phyloP scores from a whole-genome alignment of 2,113 vertebrate species.

The Laticauda colubrina region DNA sequence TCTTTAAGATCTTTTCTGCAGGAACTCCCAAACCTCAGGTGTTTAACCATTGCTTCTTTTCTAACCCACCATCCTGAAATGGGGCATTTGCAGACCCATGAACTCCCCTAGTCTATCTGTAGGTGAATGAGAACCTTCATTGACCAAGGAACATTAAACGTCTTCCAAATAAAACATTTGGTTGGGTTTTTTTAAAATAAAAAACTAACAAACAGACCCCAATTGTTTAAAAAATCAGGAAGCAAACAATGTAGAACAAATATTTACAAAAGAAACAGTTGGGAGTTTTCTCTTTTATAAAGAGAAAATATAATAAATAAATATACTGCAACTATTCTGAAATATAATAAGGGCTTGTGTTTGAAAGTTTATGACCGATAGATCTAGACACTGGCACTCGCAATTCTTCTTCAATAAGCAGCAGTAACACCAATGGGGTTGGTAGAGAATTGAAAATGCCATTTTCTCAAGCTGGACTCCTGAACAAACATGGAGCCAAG shows the following conservation, averaged over 20 bases:
- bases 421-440: not conserved
- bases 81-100: not conserved
- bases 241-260: not conserved
- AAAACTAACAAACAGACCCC: not conserved
- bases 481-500: not conserved
- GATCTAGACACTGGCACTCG: not conserved
- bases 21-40: not conserved
- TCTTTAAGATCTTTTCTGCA: not conserved
- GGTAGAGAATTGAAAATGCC: not conserved
- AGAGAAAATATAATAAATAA: conserved; percentile 22
- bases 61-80: not conserved
- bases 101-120: not conserved
- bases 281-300: not conserved
- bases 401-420: not conserved
- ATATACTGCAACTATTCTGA: not conserved
- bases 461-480: not conserved
- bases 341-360: not conserved
- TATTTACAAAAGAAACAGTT: not conserved
- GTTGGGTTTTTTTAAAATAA: not conserved
- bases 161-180: not conserved
- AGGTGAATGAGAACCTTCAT: not conserved
- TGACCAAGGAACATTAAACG: not conserved
- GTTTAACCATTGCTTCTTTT: not conserved
- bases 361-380: not conserved
- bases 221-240: not conserved